Conservation (phyloP, 2,797 vertebrate genomes). For the Coracias cyanogaster region DNA sequence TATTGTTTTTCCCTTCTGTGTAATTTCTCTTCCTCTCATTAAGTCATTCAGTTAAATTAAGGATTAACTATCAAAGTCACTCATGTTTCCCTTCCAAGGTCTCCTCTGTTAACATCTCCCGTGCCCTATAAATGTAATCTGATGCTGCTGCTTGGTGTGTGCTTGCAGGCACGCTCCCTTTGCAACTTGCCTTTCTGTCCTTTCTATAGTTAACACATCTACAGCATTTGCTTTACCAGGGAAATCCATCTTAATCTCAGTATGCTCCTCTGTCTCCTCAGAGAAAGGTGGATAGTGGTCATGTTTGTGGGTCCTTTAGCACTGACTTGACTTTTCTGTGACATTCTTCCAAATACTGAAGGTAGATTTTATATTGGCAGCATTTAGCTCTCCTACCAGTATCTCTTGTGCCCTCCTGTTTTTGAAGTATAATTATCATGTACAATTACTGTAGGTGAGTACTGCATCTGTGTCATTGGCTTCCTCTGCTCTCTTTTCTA, state of each 20-base stretch:
- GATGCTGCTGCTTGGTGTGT: background rate
- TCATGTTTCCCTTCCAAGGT: background rate
- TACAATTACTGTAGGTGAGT: background rate
- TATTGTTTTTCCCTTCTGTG: conserved; percentile 7
- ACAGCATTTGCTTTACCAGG: background rate
- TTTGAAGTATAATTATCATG: background rate
- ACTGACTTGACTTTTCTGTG: background rate
- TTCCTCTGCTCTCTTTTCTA: background rate
- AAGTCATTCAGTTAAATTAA: conserved; percentile 19
- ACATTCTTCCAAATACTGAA: background rate
- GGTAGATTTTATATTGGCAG: background rate
- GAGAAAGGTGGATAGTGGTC: background rate
- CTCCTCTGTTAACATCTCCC: background rate
- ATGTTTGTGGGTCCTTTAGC: background rate
- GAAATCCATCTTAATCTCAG: background rate
- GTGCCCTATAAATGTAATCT: background rate
- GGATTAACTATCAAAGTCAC: background rate
- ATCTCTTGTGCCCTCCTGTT: background rate
- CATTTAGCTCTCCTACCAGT: background rate
- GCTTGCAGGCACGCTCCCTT: background rate
- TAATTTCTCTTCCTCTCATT: conserved; percentile 18
- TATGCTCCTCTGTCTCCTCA: background rate
- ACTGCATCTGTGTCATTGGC: background rate
- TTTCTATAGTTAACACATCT: background rate
- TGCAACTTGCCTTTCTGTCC: background rate